Conservation (phyloP, 2,797 vertebrate species). For the Melanotaenia maccullochi region DNA sequence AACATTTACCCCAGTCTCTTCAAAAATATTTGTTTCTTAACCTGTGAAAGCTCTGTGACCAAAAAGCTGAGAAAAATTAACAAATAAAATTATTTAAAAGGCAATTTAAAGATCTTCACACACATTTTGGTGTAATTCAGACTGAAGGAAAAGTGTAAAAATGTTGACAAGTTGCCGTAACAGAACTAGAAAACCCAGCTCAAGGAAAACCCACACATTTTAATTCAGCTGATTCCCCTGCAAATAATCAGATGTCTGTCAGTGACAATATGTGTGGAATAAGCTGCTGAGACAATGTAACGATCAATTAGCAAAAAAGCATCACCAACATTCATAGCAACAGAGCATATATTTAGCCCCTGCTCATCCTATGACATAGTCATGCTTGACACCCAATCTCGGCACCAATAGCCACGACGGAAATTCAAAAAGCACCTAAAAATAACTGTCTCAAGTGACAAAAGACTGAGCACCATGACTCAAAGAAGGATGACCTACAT, state of each 20-base stretch:
- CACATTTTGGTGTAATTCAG: slow-evolving; percentile 18
- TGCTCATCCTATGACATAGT: slow-evolving; percentile 77
- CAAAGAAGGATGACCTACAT: slow-evolving; percentile 73
- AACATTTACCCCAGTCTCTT: slow-evolving; percentile 47
- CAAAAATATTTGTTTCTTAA: slow-evolving; percentile 37
- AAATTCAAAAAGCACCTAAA: slow-evolving; percentile 83
- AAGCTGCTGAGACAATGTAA: slow-evolving; percentile 42
- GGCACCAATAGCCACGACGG: slow-evolving; percentile 75
- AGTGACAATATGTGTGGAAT: slow-evolving; percentile 9
- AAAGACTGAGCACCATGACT: slow-evolving; percentile 76
- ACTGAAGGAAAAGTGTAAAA: slow-evolving; percentile 1
- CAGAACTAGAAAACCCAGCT: slow-evolving; percentile 1
- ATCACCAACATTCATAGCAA: slow-evolving; percentile 80
- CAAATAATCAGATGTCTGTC: slow-evolving; percentile 5
- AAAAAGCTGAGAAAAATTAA: neutral
- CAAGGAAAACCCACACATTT: neutral
- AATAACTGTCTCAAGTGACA: slow-evolving; percentile 86
- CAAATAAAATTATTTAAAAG: neutral
- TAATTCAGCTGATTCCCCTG: neutral
- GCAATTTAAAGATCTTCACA: neutral
- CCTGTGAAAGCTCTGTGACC: slow-evolving; percentile 24
- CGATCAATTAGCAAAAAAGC: slow-evolving; percentile 43
- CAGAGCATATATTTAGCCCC: slow-evolving; percentile 82
- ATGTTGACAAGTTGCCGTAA: neutral
- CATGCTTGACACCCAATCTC: slow-evolving; percentile 81